A percentile compares a stretch with the other conserved stretches of the same genome.
Conservation (phyloP, 2,888 invertebrate genomes). For the Imbricaverruca yamaguchii region DNA sequence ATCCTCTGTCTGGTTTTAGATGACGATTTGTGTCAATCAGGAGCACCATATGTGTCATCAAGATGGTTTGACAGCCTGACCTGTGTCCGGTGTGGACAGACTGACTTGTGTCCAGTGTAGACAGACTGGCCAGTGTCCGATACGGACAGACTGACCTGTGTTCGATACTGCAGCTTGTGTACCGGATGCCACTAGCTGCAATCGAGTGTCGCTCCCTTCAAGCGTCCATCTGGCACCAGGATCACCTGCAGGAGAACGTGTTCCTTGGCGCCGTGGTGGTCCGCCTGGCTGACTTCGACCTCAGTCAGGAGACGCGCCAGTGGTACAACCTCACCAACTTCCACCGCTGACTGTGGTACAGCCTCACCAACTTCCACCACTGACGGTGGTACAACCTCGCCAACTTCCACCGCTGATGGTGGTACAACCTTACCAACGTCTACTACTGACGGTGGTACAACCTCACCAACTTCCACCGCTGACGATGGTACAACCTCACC, state of each 20-base stretch:
- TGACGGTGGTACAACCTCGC: background rate
- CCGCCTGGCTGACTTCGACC: slow-evolving; percentile 61
- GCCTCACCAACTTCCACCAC: background rate
- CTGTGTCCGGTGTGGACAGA: no score
- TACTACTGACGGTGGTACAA: background rate
- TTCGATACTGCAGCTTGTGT: slow-evolving; percentile 60
- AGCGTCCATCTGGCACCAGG: slow-evolving; percentile 91
- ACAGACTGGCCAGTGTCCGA: background rate
- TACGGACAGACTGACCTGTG: slow-evolving; percentile 24
- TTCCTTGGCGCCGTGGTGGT: slow-evolving; percentile 87
- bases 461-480: no score
- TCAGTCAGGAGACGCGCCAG: slow-evolving; percentile 68
- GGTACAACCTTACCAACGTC: background rate
- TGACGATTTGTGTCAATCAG: no score
- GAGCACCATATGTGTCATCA: no score
- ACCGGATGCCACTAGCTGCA: slow-evolving; percentile 70
- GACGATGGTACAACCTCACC: no score
- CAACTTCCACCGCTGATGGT: no score
- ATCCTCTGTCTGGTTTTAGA: no score
- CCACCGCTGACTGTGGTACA: background rate
- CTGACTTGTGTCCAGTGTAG: no score
- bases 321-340: slow-evolving; percentile 70
- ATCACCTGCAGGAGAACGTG: slow-evolving; percentile 86
- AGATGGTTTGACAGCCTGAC: no score
- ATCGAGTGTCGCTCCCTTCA: slow-evolving; percentile 66